These are phyloP conservation scores for Ptyas mucosa DNA, from an alignment of 2,113 vertebrate genomes.

Conservation along the genomic window DNA sequence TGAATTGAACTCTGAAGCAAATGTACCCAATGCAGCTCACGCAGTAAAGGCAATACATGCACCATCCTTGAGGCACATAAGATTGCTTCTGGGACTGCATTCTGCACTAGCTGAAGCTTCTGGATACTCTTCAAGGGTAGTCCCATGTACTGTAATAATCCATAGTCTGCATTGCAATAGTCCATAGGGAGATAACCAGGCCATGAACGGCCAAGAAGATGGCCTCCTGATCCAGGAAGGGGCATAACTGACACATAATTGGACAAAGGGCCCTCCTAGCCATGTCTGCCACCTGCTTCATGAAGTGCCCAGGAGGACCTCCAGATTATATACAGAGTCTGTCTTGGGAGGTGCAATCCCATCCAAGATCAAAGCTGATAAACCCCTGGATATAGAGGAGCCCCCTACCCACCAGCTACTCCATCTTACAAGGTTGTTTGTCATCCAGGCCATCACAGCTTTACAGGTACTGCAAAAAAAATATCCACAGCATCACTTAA, in stretches of 20 bases:
- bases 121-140: background rate
- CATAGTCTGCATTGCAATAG: background rate
- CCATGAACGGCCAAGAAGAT: background rate
- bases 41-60: background rate
- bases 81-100: background rate
- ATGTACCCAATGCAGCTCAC: background rate
- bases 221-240: background rate
- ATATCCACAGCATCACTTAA: background rate
- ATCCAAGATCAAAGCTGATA: background rate
- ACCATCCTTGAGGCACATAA: background rate
- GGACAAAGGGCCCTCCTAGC: background rate
- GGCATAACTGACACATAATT: background rate
- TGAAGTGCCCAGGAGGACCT: background rate
- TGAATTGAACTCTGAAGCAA: background rate
- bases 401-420: background rate
- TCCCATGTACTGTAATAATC: background rate
- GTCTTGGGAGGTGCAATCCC: background rate
- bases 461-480: background rate
- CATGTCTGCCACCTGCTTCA: background rate
- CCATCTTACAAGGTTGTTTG: background rate
- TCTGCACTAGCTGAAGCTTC: background rate
- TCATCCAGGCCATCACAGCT: background rate
- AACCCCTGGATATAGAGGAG: background rate
- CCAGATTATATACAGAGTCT: background rate
- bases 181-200: background rate